These are phyloP conservation scores for Podilymbus podiceps DNA, from an alignment of 2,113 vertebrate species.

Conservation along the genomic window DNA sequence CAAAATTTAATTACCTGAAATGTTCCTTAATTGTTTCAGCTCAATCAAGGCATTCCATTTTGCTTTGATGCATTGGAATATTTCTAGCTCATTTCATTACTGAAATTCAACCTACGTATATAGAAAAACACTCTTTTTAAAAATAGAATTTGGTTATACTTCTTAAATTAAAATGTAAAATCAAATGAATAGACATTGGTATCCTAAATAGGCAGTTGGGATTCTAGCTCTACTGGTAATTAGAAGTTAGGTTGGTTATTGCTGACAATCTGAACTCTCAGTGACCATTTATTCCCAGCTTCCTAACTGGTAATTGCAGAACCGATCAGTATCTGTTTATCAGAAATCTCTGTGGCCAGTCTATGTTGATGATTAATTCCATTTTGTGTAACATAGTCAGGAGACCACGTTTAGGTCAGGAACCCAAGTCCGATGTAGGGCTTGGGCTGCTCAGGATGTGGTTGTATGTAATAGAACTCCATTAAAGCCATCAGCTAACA, in stretches of 20 bases:
- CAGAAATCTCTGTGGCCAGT: background rate
- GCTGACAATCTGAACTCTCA: background rate
- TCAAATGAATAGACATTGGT: background rate
- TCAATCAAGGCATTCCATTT: constrained; percentile 45
- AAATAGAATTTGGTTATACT: background rate
- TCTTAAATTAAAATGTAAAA: constrained; percentile 11
- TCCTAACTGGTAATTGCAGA: background rate
- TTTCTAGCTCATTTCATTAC: background rate
- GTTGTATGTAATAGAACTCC: background rate
- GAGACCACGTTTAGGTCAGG: background rate
- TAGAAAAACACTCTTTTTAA: background rate
- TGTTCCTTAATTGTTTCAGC: constrained; percentile 41
- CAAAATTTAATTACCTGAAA: constrained; percentile 50
- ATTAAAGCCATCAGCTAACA: background rate
- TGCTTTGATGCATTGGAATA: constrained; percentile 32
- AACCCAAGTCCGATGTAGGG: background rate
- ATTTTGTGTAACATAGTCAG: background rate
- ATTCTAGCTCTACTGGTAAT: background rate
- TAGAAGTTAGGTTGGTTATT: background rate
- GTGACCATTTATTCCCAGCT: background rate
- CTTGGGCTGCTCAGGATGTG: background rate
- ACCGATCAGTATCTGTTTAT: background rate
- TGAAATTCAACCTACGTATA: background rate
- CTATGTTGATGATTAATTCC: background rate
- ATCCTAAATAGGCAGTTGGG: background rate